Evolutionary conservation across 2,888 invertebrate genomes (phyloP).

Genomic region (Congeria kusceri): DNA sequence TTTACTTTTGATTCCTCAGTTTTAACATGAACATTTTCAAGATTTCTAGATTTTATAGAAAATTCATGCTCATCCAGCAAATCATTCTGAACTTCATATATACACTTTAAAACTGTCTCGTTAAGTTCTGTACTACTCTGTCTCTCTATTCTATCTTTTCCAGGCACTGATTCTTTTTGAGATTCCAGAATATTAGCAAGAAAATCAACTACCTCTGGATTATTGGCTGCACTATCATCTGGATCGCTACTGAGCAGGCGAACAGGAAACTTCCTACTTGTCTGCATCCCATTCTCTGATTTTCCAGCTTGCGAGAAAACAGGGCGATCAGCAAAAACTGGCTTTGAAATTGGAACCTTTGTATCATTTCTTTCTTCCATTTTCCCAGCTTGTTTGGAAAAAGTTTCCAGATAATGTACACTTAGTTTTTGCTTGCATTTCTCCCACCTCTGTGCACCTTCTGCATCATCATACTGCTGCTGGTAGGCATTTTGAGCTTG

Average conservation of each 20-base stretch:
- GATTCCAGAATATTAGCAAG: background rate
- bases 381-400: constrained; percentile 6
- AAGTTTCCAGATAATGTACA: constrained; percentile 47
- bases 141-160: constrained; percentile 6
- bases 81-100: constrained; percentile 50
- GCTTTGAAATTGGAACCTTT: background rate
- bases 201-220: background rate
- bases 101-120: constrained; percentile 58
- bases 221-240: background rate
- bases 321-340: constrained; percentile 27
- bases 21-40: background rate
- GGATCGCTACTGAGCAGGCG: constrained; percentile 42
- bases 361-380: background rate
- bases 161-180: background rate
- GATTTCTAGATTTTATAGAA: background rate
- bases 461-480: constrained; percentile 60
- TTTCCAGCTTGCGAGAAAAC: constrained; percentile 28
- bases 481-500: constrained; percentile 51
- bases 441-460: constrained; percentile 58
- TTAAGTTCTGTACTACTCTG: constrained; percentile 55
- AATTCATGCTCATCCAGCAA: constrained; percentile 35
- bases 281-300: constrained; percentile 20
- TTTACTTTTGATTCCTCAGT: constrained; percentile 30
- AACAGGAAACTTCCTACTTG: constrained; percentile 59
- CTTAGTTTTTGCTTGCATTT: constrained; percentile 45